Base-by-base conservation (phyloP, 1,140 invertebrate species). In the Scaptodrosophila lebanonensis region DNA sequence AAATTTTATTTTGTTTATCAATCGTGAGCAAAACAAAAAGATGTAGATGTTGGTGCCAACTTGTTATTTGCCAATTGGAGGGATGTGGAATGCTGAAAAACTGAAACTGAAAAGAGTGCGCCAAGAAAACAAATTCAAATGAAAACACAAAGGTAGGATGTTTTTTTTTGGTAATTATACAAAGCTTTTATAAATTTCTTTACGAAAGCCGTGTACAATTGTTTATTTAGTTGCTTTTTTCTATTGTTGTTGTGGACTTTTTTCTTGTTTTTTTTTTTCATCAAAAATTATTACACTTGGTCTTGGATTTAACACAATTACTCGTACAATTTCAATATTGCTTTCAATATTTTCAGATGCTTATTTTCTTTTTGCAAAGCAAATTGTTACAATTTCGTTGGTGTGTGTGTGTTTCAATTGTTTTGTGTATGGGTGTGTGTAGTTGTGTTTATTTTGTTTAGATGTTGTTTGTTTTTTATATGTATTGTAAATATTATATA, bases 161-260 rank as follows among this genome's bases (percentile, higher is more conserved):
- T 35, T 33, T 58, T 57, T 66, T 75, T 77, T 75, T 36, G 44
- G 54, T 66, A 82, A 79, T 79, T 60, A 82, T 82, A 79, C 73
- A 79, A 82, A 75, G 75, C 73, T 75, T 79, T 51, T 35, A 72
- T 75, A 82, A 82, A 69, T 79, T 69, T 22, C 61, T 79, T 82
- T 69, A 75, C 39, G 44, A 82, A 82, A 79, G 73, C 75, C 35
- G 16, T 69, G 73, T 70, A 79, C 57, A 79, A 79, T 79, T 67
- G 50, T 77, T 76, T 76, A 77, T 71, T 76, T 49, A 51, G 52
- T 50, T 57, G 36, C 52, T 47, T 49, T 57, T 49, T 70, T 64
- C 59, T 69, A 53, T 70, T 69, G 67, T 18, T 49, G 8, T 15
- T 36, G 57, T 77, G 66, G 47, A 44, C 69, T 43, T 67, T 45